phyloP scores from a whole-genome alignment of 2,888 invertebrate genomes.

The Habrosyne pyritoides region DNA sequence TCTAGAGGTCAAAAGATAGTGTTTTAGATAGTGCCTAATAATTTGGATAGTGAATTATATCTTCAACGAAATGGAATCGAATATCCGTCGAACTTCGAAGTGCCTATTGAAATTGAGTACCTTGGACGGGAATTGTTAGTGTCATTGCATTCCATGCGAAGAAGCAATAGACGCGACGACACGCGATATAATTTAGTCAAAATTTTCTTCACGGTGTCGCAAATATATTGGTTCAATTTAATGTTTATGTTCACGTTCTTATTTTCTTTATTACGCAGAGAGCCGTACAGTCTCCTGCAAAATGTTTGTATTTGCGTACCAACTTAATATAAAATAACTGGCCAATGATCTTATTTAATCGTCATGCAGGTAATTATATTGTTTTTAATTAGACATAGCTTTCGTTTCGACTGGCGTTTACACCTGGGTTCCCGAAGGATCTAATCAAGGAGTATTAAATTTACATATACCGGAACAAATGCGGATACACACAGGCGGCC shows the following conservation, averaged over 20 bases:
- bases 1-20: not conserved
- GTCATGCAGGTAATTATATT: too few species aligned
- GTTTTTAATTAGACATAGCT: too few species aligned
- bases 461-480: too few species aligned
- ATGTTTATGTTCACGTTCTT: not conserved
- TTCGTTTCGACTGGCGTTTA: too few species aligned
- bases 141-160: constrained; percentile 62
- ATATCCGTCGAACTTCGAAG: constrained; percentile 22
- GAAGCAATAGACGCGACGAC: constrained; percentile 49
- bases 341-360: too few species aligned
- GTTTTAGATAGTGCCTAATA: not conserved
- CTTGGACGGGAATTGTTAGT: constrained; percentile 37
- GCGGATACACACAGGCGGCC: too few species aligned
- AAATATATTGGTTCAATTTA: constrained; percentile 11
- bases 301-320: too few species aligned
- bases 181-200: constrained; percentile 56
- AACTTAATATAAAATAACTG: too few species aligned
- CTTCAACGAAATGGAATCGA: constrained; percentile 19
- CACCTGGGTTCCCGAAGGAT: too few species aligned
- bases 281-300: not conserved
- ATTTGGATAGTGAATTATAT: constrained; percentile 11
- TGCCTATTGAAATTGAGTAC: constrained; percentile 1
- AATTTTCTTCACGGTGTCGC: constrained; percentile 31
- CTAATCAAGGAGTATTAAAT: too few species aligned
- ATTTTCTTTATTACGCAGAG: not conserved